Base-by-base conservation (phyloP, 2,113 vertebrate species). In the Cisticola juncidis region DNA sequence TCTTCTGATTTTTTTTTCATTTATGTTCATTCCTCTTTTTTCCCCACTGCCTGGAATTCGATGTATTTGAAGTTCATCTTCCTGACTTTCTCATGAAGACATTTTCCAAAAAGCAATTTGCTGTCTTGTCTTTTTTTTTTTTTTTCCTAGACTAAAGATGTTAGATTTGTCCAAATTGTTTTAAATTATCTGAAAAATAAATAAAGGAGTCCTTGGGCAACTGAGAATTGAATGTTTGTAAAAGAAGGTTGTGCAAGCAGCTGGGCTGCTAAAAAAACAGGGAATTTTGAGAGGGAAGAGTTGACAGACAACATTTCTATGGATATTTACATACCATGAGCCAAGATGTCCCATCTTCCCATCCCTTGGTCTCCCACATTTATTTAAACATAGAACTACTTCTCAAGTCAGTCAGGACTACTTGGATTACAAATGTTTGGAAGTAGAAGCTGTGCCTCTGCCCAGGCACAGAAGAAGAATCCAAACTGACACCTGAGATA, bases 91-190 rank as follows among this genome's bases (percentile, higher is more conserved):
- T 53, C 35, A 65, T 14, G 3, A 57, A 18, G 22, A 38, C 3
- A 23, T 73, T 73, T 69, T 45, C 14, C 11, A 50, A 9, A 45
- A 40, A 48, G 4, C 3, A 33, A 20, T 60, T 88, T 61, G 9
- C 28, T 57, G 21, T n/a, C 28, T 11, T 64, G 3, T 7, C 1
- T 5, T 53, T 36, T 51, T 28, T 38, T 5, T 53, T 36, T 51
- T 28, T 38, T 26, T 35, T 79, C 24, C 13, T 42, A 40, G 0
- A 0, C 11, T 45, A 38, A 24, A 9, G 5, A 51, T 16, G 1
- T 6, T 31, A 23, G 35, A n/a, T 70, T 66, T 91, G 12, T 20
- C 33, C 10, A 53, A 29, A 45, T n/a, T 31, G 38, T 16, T 69
- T 81, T 19, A 40, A 81, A 90, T 19, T 10, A 3, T 18, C 79